Base-by-base conservation (phyloP, 1,140 invertebrate species). In the Nilaparvata lugens region DNA sequence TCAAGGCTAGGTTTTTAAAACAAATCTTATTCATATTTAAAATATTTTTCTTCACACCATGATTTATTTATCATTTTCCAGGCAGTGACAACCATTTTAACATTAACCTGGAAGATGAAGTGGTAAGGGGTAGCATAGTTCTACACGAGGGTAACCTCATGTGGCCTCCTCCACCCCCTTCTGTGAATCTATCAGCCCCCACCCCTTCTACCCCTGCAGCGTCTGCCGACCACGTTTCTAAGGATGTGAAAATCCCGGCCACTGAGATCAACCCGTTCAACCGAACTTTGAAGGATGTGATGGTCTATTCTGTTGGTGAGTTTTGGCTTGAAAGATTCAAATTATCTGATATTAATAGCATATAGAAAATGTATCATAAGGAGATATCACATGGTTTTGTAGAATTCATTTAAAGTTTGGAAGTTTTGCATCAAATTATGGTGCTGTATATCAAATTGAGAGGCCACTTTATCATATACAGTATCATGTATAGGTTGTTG, bases 81-180 rank as follows among this genome's bases (percentile, higher is more conserved):
- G 81, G 82, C 40, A 77, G 82, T 58, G 83, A 91, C 64, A 84
- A 91, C 64, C 83, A 89, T 69, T 93, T 87, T 70, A 72, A 86
- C 69, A 82, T 93, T 43, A 85, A 93, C 74, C 72, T 93, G 45
- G 81, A 87, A 63, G 91, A 94, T 75, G 91, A 95, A 75, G 91
- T 95, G 25, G 85, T 91, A 1, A 76, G 91, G 51, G 91, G 91
- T 0, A 84, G 86, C 56, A 89, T 93, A 65, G 79, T 95, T 56
- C 72, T 91, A 13, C 71, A 83, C 38, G 74, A 89, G 65, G 91
- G 91, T 5, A 74, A 85, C 67, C 71, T 91, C 28, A 68, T 91
- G 69, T 94, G 90, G 87, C 91, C 91, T 5, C 83, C 91, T 48
- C 71, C 78, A 40, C 67, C 75, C 24, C 65, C 71, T 9, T 66